These are phyloP conservation scores for Gisinianus flammeolus DNA, from an alignment of 2,888 invertebrate genomes.

Conservation along the genomic window DNA sequence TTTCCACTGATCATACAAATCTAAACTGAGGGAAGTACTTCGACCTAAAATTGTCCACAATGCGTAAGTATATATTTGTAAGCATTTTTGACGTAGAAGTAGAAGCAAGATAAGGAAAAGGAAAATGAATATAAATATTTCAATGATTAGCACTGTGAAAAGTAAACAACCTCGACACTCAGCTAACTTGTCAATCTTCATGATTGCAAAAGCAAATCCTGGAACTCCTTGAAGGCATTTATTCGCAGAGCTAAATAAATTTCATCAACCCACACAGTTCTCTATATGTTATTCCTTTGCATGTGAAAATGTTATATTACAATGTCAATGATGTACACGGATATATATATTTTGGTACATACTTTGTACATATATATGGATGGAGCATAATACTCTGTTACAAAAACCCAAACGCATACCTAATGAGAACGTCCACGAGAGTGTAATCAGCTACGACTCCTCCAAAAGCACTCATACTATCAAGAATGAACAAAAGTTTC, in stretches of 20 bases:
- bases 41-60: constrained; percentile 59
- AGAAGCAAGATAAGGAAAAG: not conserved
- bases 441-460: constrained; percentile 62
- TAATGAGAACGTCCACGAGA: constrained; percentile 62
- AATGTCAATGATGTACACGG: no score
- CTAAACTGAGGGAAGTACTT: constrained; percentile 62
- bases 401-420: no score
- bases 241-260: constrained; percentile 65
- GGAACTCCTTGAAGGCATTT: constrained; percentile 65
- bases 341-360: no score
- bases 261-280: no score
- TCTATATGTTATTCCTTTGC: no score
- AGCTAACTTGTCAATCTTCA: constrained; percentile 60
- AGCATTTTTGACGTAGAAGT: not conserved
- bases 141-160: not conserved
- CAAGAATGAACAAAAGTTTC: constrained; percentile 62
- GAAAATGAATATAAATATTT: not conserved
- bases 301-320: no score
- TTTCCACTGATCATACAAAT: constrained; percentile 63
- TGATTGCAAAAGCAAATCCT: constrained; percentile 63
- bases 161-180: constrained; percentile 61
- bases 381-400: no score
- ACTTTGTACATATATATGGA: no score
- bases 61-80: not conserved
- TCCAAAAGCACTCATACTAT: constrained; percentile 66